Evolutionary conservation across 2,888 invertebrate species (phyloP).

Genomic region (Drosophila macrospina): DNA sequence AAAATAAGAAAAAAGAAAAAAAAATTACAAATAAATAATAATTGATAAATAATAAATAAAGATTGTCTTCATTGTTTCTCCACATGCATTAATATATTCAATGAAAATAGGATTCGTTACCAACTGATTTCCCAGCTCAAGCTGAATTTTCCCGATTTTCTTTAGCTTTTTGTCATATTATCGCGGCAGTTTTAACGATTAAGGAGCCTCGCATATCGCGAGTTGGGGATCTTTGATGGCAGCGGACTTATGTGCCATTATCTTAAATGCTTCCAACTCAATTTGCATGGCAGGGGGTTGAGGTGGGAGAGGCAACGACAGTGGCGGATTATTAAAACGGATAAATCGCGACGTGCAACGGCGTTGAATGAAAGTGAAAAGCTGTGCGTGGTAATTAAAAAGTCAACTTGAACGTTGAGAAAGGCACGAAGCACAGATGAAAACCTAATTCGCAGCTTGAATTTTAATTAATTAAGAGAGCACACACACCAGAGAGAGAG

Average conservation of each 20-base stretch:
- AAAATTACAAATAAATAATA: too few species aligned
- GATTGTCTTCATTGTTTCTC: too few species aligned
- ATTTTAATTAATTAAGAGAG: slow-evolving; percentile 79
- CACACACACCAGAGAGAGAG: slow-evolving; percentile 23
- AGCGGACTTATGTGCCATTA: slow-evolving; percentile 57
- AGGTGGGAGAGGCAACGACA: slow-evolving; percentile 8
- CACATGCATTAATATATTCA: too few species aligned
- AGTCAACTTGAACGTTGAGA: slow-evolving; percentile 37
- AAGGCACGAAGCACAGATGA: slow-evolving; percentile 44
- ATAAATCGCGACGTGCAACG: slow-evolving; percentile 81
- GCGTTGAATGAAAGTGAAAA: slow-evolving; percentile 76
- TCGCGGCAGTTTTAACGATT: slow-evolving; percentile 55
- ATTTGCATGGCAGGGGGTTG: slow-evolving; percentile 56
- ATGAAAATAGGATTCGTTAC: background rate
- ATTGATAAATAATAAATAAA: too few species aligned
- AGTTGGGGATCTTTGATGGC: slow-evolving; percentile 39
- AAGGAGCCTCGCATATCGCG: slow-evolving; percentile 36
- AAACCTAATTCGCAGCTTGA: slow-evolving; percentile 79
- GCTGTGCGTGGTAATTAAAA: slow-evolving; percentile 82
- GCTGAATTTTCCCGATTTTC: background rate
- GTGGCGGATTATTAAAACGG: slow-evolving; percentile 73
- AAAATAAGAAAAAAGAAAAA: too few species aligned
- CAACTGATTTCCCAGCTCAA: too few species aligned
- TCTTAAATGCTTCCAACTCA: slow-evolving; percentile 66
- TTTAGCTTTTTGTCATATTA: slow-evolving; percentile 32